Evolutionary conservation across 2,888 invertebrate genomes (phyloP).

Genomic region (Mylabris sibirica): DNA sequence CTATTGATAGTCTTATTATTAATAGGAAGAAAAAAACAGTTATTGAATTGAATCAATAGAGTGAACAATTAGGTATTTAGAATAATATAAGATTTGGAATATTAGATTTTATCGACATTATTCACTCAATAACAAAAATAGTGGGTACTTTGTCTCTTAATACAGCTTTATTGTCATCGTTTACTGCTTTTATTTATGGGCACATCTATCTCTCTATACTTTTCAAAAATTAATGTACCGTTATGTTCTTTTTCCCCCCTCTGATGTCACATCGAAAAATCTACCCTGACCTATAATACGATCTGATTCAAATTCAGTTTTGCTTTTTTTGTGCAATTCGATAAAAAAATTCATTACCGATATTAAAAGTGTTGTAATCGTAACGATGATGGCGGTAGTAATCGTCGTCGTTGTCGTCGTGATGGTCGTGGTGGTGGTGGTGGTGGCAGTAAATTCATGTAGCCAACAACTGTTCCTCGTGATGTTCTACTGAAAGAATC

Average conservation of each 20-base stretch:
- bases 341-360: constrained; percentile 45
- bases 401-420: constrained; percentile 24
- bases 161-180: constrained; percentile 37
- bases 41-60: too few species aligned
- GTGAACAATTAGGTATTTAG: too few species aligned
- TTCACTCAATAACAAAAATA: constrained; percentile 18
- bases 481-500: constrained; percentile 48
- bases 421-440: not conserved
- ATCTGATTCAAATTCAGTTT: not conserved
- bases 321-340: too few species aligned
- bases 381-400: constrained; percentile 1
- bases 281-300: not conserved
- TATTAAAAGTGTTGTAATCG: constrained; percentile 33
- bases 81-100: too few species aligned
- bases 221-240: constrained; percentile 38
- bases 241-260: constrained; percentile 24
- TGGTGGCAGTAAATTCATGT: constrained; percentile 38
- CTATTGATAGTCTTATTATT: not conserved
- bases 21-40: not conserved
- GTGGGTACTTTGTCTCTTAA: constrained; percentile 36
- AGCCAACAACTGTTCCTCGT: constrained; percentile 41
- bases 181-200: constrained; percentile 40
- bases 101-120: constrained; percentile 16
- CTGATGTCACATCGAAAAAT: not conserved
- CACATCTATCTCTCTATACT: constrained; percentile 29